A percentile compares a stretch with the other conserved stretches of the same genome.
Conservation (phyloP, 2,797 vertebrate genomes). For the Hybognathus amarus region DNA sequence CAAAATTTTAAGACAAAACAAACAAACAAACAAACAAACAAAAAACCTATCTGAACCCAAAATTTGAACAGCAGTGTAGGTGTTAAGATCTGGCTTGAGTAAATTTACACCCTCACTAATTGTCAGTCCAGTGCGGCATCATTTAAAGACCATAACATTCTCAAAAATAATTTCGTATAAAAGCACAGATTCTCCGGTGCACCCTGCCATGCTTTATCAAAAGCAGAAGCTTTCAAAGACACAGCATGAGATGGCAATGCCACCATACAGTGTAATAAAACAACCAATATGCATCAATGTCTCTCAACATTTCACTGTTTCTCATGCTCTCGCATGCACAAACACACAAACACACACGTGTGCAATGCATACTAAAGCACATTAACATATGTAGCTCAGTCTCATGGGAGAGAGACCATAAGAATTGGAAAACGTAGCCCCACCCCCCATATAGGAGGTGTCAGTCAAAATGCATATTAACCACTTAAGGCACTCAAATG, state of each 20-base stretch:
- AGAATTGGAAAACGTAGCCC: slow-evolving; percentile 23
- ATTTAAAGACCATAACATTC: not conserved
- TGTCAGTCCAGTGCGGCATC: not conserved
- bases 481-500: slow-evolving; percentile 35
- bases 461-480: slow-evolving; percentile 56
- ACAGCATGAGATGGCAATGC: slow-evolving; percentile 31
- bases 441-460: slow-evolving; percentile 34
- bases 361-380: slow-evolving; percentile 26
- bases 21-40: not conserved
- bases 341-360: slow-evolving; percentile 8
- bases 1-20: not conserved
- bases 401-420: slow-evolving; percentile 45
- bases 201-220: slow-evolving; percentile 33
- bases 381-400: slow-evolving; percentile 48
- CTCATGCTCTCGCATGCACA: not conserved
- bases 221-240: slow-evolving; percentile 42
- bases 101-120: not conserved
- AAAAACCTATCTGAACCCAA: not conserved
- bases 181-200: not conserved
- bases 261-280: slow-evolving; percentile 23
- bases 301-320: slow-evolving; percentile 4
- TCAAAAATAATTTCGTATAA: not conserved
- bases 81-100: not conserved
- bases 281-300: slow-evolving; percentile 35
- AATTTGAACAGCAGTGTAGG: not conserved